A percentile compares a stretch with the other conserved stretches of the same genome.
Conservation (phyloP, 30 jellyfish, hydroid and myxozoan species). For the Morbakka virulenta region DNA sequence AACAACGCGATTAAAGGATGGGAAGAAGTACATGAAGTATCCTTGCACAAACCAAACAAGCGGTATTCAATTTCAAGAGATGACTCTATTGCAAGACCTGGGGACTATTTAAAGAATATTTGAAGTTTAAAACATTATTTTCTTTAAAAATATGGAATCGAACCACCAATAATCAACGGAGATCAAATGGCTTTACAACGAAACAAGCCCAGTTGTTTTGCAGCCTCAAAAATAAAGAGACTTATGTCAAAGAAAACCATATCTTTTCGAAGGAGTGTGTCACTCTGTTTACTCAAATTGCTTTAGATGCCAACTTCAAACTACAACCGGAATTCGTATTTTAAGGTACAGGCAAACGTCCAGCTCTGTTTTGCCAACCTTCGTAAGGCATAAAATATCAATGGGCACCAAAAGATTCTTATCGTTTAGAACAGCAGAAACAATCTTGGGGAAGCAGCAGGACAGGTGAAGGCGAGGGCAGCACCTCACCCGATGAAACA, state of each 20-base stretch:
- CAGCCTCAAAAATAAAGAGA: too few relatives aligned
- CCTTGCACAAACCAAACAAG: not conserved
- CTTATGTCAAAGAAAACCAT: not conserved
- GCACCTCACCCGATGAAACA: too few relatives aligned
- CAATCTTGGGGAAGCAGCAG: too few relatives aligned
- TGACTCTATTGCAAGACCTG: not conserved
- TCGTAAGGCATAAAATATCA: constrained; percentile 9
- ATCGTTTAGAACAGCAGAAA: constrained; percentile 29
- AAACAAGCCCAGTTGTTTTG: not conserved
- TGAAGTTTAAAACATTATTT: not conserved
- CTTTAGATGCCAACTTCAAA: not conserved
- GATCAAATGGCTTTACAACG: constrained; percentile 31
- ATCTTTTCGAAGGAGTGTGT: not conserved
- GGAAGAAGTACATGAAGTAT: not conserved
- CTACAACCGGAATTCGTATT: constrained; percentile 28
- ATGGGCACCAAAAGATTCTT: constrained; percentile 29
- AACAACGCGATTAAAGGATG: not conserved
- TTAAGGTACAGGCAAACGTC: constrained; percentile 24
- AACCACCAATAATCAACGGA: constrained; percentile 40
- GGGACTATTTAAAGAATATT: constrained; percentile 10
- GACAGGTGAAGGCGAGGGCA: too few relatives aligned
- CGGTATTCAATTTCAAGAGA: too few relatives aligned
- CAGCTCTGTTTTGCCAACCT: not conserved
- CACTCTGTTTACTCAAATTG: not conserved
- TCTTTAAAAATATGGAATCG: constrained; percentile 3